Evolutionary conservation across 2,888 invertebrate species (phyloP).

Genomic region (Eurois occulta): DNA sequence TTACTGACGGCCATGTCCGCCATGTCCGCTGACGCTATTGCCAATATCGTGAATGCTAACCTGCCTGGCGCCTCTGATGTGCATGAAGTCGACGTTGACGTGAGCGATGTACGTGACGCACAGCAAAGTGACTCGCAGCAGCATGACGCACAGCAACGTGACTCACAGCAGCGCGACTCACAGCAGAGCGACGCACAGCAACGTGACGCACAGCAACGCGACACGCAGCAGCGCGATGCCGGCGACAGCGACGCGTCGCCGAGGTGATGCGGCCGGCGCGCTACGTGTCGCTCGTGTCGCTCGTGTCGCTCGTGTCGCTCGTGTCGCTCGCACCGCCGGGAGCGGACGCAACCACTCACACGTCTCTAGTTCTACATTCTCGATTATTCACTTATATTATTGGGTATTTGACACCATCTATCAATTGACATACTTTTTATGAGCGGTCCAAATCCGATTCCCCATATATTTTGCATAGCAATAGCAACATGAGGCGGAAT

Average conservation of each 20-base stretch:
- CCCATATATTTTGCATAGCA: not conserved
- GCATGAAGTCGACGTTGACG: slow-evolving; percentile 19
- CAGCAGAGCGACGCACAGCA: not conserved
- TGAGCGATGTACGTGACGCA: not conserved
- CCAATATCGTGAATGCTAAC: slow-evolving; percentile 77
- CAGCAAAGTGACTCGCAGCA: not conserved
- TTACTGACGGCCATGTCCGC: slow-evolving; percentile 83
- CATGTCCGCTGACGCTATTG: slow-evolving; percentile 79
- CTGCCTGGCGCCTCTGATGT: slow-evolving; percentile 52
- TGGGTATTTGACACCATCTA: slow-evolving; percentile 3
- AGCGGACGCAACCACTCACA: slow-evolving; percentile 11
- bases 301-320: slow-evolving; percentile 2
- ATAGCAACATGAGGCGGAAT: not conserved
- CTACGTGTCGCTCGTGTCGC: not conserved
- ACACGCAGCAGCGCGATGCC: not conserved
- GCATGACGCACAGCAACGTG: not conserved
- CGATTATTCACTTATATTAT: slow-evolving; percentile 4
- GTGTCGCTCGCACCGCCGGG: slow-evolving; percentile 12
- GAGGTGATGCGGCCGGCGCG: slow-evolving; percentile 27
- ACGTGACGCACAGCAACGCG: not conserved
- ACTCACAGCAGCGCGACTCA: not conserved
- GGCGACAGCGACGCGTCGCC: slow-evolving; percentile 14
- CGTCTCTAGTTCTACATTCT: not conserved
- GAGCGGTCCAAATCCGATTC: not conserved
- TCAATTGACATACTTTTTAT: not conserved